Conservation (phyloP, 2,797 vertebrate species). For the Amblyraja radiata region DNA sequence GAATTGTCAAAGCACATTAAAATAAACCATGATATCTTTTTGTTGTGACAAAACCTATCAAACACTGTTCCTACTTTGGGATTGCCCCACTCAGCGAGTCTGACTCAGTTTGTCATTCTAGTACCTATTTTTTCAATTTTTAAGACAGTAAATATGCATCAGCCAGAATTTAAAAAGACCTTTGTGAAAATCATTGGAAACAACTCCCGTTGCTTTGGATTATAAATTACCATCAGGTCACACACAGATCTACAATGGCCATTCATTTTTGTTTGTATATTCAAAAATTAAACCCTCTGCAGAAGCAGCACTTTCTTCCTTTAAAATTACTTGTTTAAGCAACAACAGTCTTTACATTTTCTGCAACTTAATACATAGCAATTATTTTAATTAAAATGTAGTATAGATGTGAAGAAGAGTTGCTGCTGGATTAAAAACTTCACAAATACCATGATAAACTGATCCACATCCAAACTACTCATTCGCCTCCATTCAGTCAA, state of each 20-base stretch:
- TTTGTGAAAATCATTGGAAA: constrained; percentile 33
- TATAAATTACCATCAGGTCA: background rate
- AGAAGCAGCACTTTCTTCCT: background rate
- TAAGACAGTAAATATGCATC: background rate
- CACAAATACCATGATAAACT: background rate
- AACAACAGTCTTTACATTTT: background rate
- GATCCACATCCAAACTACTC: constrained; percentile 23
- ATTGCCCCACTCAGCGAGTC: background rate
- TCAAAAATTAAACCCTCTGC: background rate
- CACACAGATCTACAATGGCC: background rate
- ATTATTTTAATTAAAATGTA: background rate
- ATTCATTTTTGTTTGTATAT: background rate
- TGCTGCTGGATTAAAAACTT: background rate
- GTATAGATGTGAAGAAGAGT: background rate
- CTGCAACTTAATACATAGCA: background rate
- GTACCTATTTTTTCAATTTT: background rate
- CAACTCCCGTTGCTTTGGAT: background rate
- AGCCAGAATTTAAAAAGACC: background rate
- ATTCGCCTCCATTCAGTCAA: background rate
- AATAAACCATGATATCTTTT: background rate
- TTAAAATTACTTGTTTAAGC: background rate
- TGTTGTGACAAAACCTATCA: background rate
- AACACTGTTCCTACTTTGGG: background rate
- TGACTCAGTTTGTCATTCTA: background rate
- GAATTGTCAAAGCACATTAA: background rate